Conservation (phyloP, 2,113 vertebrate species). For the Tachycineta bicolor region DNA sequence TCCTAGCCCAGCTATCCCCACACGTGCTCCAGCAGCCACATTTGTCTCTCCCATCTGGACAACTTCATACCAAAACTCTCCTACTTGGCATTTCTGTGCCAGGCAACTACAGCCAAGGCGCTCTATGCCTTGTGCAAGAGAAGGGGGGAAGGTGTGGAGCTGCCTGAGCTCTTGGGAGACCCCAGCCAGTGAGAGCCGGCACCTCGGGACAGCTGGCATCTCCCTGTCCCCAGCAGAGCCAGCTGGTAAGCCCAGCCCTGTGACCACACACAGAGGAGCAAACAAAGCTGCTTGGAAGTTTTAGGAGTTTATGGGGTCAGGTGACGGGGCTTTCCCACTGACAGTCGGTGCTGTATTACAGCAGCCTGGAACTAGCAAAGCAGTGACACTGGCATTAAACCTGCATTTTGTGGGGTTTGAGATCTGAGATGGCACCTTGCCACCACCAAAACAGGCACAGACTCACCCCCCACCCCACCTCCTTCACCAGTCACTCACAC, state of each 20-base stretch:
- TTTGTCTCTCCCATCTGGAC: background rate
- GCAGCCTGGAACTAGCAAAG: background rate
- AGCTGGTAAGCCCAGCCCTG: background rate
- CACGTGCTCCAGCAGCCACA: accelerated
- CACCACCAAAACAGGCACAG: background rate
- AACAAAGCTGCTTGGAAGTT: background rate
- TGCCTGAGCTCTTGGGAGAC: background rate
- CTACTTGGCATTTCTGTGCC: background rate
- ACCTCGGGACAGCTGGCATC: accelerated
- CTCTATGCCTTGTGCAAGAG: accelerated
- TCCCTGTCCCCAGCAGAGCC: background rate
- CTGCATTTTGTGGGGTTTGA: background rate
- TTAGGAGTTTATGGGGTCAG: accelerated
- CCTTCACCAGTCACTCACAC: background rate
- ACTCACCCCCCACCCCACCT: accelerated
- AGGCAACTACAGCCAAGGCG: background rate
- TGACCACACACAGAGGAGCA: background rate
- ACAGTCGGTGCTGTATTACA: background rate
- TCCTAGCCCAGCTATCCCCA: background rate
- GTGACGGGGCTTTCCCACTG: background rate
- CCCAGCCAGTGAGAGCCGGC: background rate
- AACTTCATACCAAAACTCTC: background rate
- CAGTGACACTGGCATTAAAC: accelerated
- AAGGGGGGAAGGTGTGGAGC: background rate
- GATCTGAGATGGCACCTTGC: background rate